These are phyloP conservation scores for Vidua chalybeata DNA, from an alignment of 2,113 vertebrate species.

Conservation along the genomic window DNA sequence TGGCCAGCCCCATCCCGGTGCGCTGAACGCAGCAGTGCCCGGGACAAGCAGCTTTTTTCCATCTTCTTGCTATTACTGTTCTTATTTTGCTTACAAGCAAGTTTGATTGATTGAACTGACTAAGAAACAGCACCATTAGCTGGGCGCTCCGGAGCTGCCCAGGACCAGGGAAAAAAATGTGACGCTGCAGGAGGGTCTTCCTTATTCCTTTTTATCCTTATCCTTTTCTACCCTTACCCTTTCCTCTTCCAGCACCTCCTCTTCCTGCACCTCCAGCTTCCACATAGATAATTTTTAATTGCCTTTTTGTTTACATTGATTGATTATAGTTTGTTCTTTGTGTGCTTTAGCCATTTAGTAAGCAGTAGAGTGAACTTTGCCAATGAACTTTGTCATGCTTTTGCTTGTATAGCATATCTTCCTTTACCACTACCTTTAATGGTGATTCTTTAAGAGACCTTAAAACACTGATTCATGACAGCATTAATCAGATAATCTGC, in stretches of 20 bases:
- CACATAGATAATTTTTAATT: background rate
- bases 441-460: background rate
- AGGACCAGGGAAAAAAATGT: too few relatives aligned
- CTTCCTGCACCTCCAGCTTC: background rate
- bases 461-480: background rate
- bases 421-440: background rate
- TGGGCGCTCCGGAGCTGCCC: too few relatives aligned
- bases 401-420: background rate
- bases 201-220: background rate
- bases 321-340: background rate
- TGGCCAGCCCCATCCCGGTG: too few relatives aligned
- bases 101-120: too few relatives aligned
- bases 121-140: too few relatives aligned
- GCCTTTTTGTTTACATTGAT: background rate
- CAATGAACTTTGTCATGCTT: background rate
- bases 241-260: background rate
- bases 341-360: background rate
- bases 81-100: too few relatives aligned
- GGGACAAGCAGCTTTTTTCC: too few relatives aligned
- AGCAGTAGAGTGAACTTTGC: background rate
- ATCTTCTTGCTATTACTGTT: too few relatives aligned
- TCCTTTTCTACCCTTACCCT: background rate
- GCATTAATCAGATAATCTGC: background rate
- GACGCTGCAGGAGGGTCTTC: background rate
- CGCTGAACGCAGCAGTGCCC: too few relatives aligned